Conservation (phyloP, 2,113 vertebrate species). For the Struthidea cinerea region DNA sequence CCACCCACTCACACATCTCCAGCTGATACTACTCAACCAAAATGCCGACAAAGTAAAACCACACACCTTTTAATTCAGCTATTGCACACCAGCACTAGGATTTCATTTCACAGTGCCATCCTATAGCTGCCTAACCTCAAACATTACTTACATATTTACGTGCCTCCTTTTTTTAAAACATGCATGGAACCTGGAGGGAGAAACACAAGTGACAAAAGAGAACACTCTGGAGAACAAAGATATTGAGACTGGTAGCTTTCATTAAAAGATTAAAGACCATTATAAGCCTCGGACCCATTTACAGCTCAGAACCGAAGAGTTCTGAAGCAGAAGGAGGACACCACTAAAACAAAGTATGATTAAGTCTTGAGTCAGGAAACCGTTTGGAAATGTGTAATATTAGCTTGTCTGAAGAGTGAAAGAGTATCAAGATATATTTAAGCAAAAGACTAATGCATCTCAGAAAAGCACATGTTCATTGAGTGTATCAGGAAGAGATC, state of each 20-base stretch:
- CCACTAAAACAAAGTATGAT: neutral
- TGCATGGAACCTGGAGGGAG: neutral
- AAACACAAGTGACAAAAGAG: neutral
- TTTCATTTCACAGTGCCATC: neutral
- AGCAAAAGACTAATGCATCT: neutral
- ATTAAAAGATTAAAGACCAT: neutral
- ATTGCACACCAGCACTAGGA: neutral
- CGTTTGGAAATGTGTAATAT: neutral
- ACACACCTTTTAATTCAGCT: slow-evolving; percentile 29
- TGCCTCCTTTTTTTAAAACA: neutral
- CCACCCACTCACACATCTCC: slow-evolving; percentile 48
- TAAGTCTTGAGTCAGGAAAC: neutral
- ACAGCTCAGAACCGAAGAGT: neutral
- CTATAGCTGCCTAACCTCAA: neutral
- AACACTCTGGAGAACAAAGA: neutral
- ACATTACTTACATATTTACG: neutral
- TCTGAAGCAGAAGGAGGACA: neutral
- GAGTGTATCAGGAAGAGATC: neutral
- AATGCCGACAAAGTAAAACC: slow-evolving; percentile 21
- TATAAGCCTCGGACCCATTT: neutral
- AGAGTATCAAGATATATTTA: neutral
- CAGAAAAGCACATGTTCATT: neutral
- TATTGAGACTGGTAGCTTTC: neutral
- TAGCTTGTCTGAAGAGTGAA: neutral
- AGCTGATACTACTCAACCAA: slow-evolving; percentile 37